These are phyloP conservation scores for Enteromius radiatus DNA, from an alignment of 2,797 vertebrate genomes.

Conservation along the genomic window DNA sequence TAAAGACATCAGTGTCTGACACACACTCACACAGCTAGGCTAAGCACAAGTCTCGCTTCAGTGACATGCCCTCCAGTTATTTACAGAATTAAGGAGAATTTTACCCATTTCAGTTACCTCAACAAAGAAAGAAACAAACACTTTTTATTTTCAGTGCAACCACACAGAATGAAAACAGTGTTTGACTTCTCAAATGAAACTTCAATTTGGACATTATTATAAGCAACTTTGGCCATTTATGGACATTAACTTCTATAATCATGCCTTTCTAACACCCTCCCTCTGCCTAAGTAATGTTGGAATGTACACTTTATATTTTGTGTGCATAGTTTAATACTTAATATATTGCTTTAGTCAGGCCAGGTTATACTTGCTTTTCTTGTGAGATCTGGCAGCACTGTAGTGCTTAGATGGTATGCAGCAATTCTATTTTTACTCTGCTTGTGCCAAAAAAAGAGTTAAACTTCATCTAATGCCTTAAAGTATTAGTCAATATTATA, in stretches of 20 bases:
- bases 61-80: constrained; percentile 25
- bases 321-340: background rate
- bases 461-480: constrained; percentile 48
- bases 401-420: constrained; percentile 17
- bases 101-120: constrained; percentile 4
- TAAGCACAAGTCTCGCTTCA: constrained; percentile 24
- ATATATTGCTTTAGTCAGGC: background rate
- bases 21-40: constrained; percentile 10
- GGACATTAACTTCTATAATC: background rate
- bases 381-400: background rate
- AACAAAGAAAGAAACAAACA: background rate
- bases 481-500: constrained; percentile 51
- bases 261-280: background rate
- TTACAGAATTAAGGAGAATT: constrained; percentile 17
- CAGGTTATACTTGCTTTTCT: background rate
- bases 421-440: constrained; percentile 24
- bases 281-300: background rate
- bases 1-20: constrained; percentile 42
- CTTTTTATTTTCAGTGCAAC: constrained; percentile 1
- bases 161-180: background rate
- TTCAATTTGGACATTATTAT: background rate
- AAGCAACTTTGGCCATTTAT: background rate
- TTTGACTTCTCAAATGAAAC: background rate
- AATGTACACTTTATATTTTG: background rate
- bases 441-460: constrained; percentile 31